Conservation (phyloP, 2,888 invertebrate genomes). For the Ceramica pisi region DNA sequence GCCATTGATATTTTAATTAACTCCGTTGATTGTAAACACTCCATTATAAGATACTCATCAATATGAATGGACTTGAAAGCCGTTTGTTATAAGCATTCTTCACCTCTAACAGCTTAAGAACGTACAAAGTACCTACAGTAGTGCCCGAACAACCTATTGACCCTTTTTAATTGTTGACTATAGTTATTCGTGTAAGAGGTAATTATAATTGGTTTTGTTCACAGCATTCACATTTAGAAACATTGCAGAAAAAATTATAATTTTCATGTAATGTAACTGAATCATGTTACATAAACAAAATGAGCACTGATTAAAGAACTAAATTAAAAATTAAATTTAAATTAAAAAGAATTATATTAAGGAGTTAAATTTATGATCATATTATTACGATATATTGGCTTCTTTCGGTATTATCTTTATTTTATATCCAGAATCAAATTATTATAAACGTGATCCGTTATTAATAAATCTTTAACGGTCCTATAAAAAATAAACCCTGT, state of each 20-base stretch:
- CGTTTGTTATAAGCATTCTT: constrained; percentile 45
- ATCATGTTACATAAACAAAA: neutral
- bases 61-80: constrained; percentile 32
- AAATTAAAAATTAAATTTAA: too few species aligned
- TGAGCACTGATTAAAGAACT: constrained; percentile 1
- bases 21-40: constrained; percentile 51
- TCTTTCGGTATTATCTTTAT: constrained; percentile 9
- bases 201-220: too few species aligned
- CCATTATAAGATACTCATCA: constrained; percentile 38
- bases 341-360: neutral
- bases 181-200: neutral
- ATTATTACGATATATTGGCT: neutral
- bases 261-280: constrained; percentile 2
- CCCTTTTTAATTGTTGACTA: constrained; percentile 20
- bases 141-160: constrained; percentile 20
- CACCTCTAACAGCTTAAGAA: constrained; percentile 23
- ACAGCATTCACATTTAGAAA: neutral
- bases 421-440: constrained; percentile 28
- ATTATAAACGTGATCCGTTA: constrained; percentile 19
- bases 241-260: neutral
- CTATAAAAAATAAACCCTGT: constrained; percentile 27
- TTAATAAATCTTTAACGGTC: constrained; percentile 40
- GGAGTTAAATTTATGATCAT: constrained; percentile 13
- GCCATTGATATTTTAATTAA: constrained; percentile 61
- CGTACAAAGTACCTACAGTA: constrained; percentile 21